Percentiles rank a stretch among this genome's conserved stretches.
Evolutionary conservation across 2,797 vertebrate genomes (phyloP).

Genomic region (Danionella dracula): DNA sequence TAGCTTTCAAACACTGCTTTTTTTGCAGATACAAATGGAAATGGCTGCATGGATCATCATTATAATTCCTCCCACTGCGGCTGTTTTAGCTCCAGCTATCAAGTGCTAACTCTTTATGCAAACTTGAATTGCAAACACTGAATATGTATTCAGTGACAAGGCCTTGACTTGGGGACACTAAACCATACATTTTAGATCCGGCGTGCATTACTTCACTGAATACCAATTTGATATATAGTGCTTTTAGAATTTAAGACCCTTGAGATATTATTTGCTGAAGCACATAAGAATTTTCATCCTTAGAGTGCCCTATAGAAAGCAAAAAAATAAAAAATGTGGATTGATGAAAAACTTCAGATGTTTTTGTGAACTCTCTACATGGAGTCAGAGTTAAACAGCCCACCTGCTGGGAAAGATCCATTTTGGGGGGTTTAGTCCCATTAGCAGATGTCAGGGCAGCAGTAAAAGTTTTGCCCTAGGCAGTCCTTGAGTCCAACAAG

Average conservation of each 20-base stretch:
- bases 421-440: conserved; percentile 11
- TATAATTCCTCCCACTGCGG: conserved; percentile 26
- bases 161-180: conserved; percentile 21
- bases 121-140: conserved; percentile 17
- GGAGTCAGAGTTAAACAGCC: conserved; percentile 16
- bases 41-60: conserved; percentile 2
- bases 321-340: background rate
- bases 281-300: background rate
- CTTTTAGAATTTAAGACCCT: background rate
- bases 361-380: conserved; percentile 3
- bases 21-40: background rate
- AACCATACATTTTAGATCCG: conserved; percentile 29
- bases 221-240: conserved; percentile 14
- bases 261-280: background rate
- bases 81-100: background rate
- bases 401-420: conserved; percentile 35
- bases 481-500: conserved; percentile 7
- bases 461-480: conserved; percentile 30
- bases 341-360: conserved; percentile 28
- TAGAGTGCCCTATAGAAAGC: background rate
- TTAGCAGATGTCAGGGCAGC: conserved; percentile 33
- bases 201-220: conserved; percentile 18
- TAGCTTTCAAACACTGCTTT: background rate
- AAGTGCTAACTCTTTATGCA: conserved; percentile 24
- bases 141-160: conserved; percentile 30